Evolutionary conservation across 2,113 vertebrate genomes (phyloP).

Genomic region (Toxotes chatareus): DNA sequence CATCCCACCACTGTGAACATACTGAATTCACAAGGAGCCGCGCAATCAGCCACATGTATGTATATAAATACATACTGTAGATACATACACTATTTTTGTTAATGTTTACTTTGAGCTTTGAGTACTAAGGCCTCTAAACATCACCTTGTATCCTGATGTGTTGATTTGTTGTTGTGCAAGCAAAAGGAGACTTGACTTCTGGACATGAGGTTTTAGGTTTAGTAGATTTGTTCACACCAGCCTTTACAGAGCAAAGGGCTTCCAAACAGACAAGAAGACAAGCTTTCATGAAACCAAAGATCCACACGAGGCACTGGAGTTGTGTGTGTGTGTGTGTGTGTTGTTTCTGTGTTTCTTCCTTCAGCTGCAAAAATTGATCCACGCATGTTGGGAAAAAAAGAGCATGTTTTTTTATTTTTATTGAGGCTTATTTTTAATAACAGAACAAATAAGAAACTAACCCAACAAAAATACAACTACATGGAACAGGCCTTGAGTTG

Average conservation of each 20-base stretch:
- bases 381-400: neutral
- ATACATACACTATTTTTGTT: neutral
- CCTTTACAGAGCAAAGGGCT: constrained; percentile 41
- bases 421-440: neutral
- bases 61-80: no score
- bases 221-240: neutral
- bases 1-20: no score
- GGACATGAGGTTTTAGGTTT: constrained; percentile 1
- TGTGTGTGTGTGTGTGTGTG: neutral
- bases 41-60: no score
- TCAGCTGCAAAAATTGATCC: constrained; percentile 12
- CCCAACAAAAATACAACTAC: constrained; percentile 4
- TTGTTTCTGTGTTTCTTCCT: constrained; percentile 2
- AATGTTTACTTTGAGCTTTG: neutral
- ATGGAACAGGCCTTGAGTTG: neutral
- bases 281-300: constrained; percentile 16
- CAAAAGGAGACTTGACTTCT: constrained; percentile 8
- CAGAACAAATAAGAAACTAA: constrained; percentile 1
- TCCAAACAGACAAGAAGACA: constrained; percentile 35
- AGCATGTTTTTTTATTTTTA: neutral
- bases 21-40: no score
- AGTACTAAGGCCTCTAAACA: neutral
- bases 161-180: neutral
- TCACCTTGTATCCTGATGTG: constrained; percentile 18
- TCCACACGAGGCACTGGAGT: neutral